A percentile compares a stretch with the other conserved stretches of the same genome.
phyloP scores from a whole-genome alignment of 2,888 invertebrate genomes.

The Candidula unifasciata region DNA sequence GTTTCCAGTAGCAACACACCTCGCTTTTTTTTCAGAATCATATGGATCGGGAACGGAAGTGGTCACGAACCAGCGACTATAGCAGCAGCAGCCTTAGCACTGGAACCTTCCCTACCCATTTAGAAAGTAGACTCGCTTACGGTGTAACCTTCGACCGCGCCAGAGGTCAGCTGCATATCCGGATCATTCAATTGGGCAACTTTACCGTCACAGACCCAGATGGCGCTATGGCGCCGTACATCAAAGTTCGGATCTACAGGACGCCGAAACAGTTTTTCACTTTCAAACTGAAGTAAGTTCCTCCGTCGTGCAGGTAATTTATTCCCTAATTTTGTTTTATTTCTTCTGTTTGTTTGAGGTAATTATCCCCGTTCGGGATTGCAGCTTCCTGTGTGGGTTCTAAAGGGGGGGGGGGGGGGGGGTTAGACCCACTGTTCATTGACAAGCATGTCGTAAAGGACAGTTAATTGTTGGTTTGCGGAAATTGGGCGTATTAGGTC shows the following conservation, averaged over 20 bases:
- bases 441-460: too few species aligned
- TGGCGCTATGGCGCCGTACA: slow-evolving; percentile 64
- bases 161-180: slow-evolving; percentile 60
- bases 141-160: slow-evolving; percentile 60
- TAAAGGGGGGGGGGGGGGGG: too few species aligned
- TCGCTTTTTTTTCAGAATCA: slow-evolving; percentile 26
- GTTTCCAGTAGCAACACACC: too few species aligned
- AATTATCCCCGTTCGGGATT: too few species aligned
- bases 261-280: slow-evolving; percentile 68
- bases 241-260: slow-evolving; percentile 64
- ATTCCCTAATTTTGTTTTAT: too few species aligned
- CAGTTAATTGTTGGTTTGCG: too few species aligned
- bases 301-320: too few species aligned
- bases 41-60: slow-evolving; percentile 14
- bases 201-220: slow-evolving; percentile 58
- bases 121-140: slow-evolving; percentile 60
- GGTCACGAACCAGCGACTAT: slow-evolving; percentile 53
- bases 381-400: too few species aligned
- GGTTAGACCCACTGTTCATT: too few species aligned
- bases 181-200: slow-evolving; percentile 62
- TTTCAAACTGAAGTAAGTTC: slow-evolving; percentile 53
- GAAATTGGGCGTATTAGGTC: too few species aligned
- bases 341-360: too few species aligned
- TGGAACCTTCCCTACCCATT: slow-evolving; percentile 19
- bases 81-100: slow-evolving; percentile 37